Evolutionary conservation across 2,113 vertebrate species (phyloP).

Genomic region (Geococcyx californianus): DNA sequence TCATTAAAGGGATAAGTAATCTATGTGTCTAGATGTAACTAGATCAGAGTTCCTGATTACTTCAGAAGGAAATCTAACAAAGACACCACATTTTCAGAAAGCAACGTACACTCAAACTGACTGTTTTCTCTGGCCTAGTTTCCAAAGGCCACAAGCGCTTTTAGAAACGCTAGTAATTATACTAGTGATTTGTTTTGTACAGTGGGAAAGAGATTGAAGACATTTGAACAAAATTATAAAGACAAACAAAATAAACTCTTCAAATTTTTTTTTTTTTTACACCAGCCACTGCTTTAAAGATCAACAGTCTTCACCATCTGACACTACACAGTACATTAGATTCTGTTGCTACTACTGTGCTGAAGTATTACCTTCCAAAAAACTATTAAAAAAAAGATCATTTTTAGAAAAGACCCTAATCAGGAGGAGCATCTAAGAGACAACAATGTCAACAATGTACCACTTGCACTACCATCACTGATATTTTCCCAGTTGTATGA

Average conservation of each 20-base stretch:
- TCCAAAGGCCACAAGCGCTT: background rate
- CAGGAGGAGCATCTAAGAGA: background rate
- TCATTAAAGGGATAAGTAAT: background rate
- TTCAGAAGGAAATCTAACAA: background rate
- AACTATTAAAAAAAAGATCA: background rate
- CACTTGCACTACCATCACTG: background rate
- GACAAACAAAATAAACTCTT: background rate
- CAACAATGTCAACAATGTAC: background rate
- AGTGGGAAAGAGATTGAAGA: constrained; percentile 14
- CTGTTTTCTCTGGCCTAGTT: background rate
- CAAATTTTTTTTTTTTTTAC: background rate
- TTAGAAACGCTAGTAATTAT: constrained; percentile 12
- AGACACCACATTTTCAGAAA: background rate
- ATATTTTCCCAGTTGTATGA: constrained; percentile 17
- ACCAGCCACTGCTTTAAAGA: background rate
- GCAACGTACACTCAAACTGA: background rate
- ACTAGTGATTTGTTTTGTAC: constrained; percentile 14
- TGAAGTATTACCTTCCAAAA: background rate
- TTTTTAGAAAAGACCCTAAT: background rate
- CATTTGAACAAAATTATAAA: background rate
- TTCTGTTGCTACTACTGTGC: background rate
- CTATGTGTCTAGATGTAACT: background rate
- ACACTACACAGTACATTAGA: background rate
- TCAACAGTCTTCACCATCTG: background rate
- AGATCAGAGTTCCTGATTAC: background rate